Conservation (phyloP, 2,888 invertebrate species). For the Folsomia candida region DNA sequence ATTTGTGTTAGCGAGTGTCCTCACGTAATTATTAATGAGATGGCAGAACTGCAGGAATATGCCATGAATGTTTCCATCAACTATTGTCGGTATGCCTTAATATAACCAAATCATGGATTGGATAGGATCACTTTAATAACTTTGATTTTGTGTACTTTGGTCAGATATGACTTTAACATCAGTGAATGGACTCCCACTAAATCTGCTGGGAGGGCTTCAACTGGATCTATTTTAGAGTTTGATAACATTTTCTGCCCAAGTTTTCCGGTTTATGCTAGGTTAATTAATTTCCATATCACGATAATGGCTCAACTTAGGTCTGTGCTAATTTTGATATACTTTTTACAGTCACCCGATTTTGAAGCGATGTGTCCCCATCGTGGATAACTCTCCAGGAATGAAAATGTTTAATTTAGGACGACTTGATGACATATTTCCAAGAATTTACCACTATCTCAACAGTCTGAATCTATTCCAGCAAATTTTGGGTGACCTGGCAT, state of each 20-base stretch:
- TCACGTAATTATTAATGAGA: slow-evolving; percentile 62
- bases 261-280: slow-evolving; percentile 74
- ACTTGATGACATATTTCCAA: slow-evolving; percentile 61
- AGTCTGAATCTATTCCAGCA: slow-evolving; percentile 86
- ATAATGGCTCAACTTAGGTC: no score
- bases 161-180: slow-evolving; percentile 45
- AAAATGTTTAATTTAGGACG: slow-evolving; percentile 65
- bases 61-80: slow-evolving; percentile 70
- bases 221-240: slow-evolving; percentile 6
- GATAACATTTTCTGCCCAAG: slow-evolving; percentile 70
- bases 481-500: slow-evolving; percentile 81
- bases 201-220: slow-evolving; percentile 28
- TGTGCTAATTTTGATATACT: slow-evolving; percentile 22
- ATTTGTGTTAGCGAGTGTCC: slow-evolving; percentile 90
- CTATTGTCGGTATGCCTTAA: slow-evolving; percentile 64
- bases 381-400: slow-evolving; percentile 57
- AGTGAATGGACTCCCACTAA: slow-evolving; percentile 13
- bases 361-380: slow-evolving; percentile 78
- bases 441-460: slow-evolving; percentile 78
- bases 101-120: slow-evolving; percentile 1
- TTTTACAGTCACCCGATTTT: slow-evolving; percentile 62
- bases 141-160: slow-evolving; percentile 14
- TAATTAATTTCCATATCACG: slow-evolving; percentile 40
- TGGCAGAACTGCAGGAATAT: slow-evolving; percentile 69
- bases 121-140: slow-evolving; percentile 50